Base-by-base conservation (phyloP, 2,113 vertebrate species). In the Penelope pileata region DNA sequence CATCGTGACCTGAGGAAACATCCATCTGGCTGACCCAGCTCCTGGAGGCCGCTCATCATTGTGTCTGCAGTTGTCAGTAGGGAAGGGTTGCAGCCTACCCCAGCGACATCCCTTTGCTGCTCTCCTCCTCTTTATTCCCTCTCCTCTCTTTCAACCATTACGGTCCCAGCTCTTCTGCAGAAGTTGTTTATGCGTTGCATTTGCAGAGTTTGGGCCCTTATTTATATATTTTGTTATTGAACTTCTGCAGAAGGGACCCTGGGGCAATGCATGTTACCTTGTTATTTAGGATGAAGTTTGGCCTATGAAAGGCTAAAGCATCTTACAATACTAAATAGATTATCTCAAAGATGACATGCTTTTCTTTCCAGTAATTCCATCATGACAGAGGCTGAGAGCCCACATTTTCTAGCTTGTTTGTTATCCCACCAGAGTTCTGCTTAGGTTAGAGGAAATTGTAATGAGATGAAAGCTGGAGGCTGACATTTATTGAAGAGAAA, bases 361-460 rank as follows among this genome's bases (percentile, higher is more conserved):
- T n/a, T n/a, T n/a, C n/a, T n/a, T n/a, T n/a, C n/a, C n/a, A n/a
- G n/a, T n/a, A n/a, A n/a, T n/a, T n/a, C n/a, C n/a, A n/a, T 1
- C 27, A 53, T 32, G 36, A 23, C 26, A 79, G 47, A 77, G 56
- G 75, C 72, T 50, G 47, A 90, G 10, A 67, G 89, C 69, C 56
- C 94, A 18, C 51, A 50, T 77, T 91, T 78, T 56, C 81, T 70
- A 43, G 50, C 15, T 53, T 92, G 38, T 62, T 66, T 87, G 32
- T 76, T 90, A 50, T 62, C 79, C 78, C 68, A 64, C 36, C 89
- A 88, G 70, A 43, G 23, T 50, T 85, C 45, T 79, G 43, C 86
- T 93, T 69, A 58, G 88, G 63, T 66, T 19, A 83, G 67, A 92
- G 95, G 96, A 96, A 96, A 95, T 96, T 94, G 91, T 92, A n/a